Base-by-base conservation (phyloP, 2,113 vertebrate genomes). In the Oryzias melastigma region DNA sequence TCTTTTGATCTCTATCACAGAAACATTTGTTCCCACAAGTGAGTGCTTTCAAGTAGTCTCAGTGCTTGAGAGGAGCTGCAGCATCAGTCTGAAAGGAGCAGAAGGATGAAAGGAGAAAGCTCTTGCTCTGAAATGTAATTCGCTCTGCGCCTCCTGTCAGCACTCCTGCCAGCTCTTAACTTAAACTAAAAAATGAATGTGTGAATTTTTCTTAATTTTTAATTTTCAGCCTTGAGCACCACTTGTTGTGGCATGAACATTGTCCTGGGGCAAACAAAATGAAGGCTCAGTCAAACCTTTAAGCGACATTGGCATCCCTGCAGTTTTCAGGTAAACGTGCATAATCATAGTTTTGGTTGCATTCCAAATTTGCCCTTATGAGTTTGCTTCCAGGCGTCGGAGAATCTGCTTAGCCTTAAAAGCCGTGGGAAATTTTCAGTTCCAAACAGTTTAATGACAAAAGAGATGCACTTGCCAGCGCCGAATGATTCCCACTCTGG, bases 11-110 rank as follows among this genome's bases (percentile, higher is more conserved):
- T 44, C 63, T 71, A 71, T 78, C 75, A 74, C 60, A 54, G 56
- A 73, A 79, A 72, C 69, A 77, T 74, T 81, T 78, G 72, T 85
- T 76, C 68, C 68, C 56, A 60, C 17, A 56, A 67, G 66, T 59
- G 17, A 52, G 51, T 46, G 56, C 29, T 59, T 59, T 51, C 49
- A 48, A 64, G 56, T 18, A 46, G 44, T 52, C 52, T 47, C 27
- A 5, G 47, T 12, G 22, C 42, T 59, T 14, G 57, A 50, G 68
- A 71, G 60, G 62, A 71, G 74, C 62, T 25, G 52, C n/a, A 50
- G 65, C 65, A 29, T 68, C 65, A 47, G 17, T 14, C 15, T 45
- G 15, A 78, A 78, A 78, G 65, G 57, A 59, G 50, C 57, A 41
- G 54, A 16, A 20, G 55, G 57, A 73, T 62, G 53, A 78, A 78